Conservation (phyloP, 2,797 vertebrate species). For the Acipenser oxyrinchus region DNA sequence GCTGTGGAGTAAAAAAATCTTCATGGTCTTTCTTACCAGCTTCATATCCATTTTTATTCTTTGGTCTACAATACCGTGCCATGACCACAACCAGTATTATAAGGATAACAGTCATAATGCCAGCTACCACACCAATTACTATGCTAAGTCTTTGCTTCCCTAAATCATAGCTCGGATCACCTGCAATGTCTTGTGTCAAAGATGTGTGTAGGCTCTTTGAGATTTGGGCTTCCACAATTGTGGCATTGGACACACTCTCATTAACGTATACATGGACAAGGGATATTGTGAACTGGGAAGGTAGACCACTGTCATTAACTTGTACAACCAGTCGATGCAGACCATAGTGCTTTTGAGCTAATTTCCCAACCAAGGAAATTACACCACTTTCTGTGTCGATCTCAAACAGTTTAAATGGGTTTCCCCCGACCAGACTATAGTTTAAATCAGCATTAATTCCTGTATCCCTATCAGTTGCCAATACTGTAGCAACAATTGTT, state of each 20-base stretch:
- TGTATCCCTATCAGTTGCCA: conserved; percentile 78
- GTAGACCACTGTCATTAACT: conserved; percentile 90
- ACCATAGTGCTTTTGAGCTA: conserved; percentile 87
- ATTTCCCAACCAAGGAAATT: conserved; percentile 83
- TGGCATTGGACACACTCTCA: conserved; percentile 85
- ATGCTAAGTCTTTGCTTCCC: conserved; percentile 92
- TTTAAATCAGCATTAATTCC: conserved; percentile 86
- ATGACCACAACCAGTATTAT: conserved; percentile 89
- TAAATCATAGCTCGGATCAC: conserved; percentile 89
- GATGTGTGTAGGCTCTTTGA: conserved; percentile 84
- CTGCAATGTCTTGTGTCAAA: conserved; percentile 86
- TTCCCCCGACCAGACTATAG: conserved; percentile 88
- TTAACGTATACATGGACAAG: conserved; percentile 93
- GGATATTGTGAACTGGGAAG: conserved; percentile 84
- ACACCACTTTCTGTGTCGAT: conserved; percentile 82
- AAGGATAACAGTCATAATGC: conserved; percentile 88
- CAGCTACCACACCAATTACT: conserved; percentile 87
- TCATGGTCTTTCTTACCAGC: conserved; percentile 95
- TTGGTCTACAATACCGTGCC: conserved; percentile 92
- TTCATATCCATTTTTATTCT: conserved; percentile 87
- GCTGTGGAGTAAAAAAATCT: conserved; percentile 94
- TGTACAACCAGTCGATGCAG: conserved; percentile 88
- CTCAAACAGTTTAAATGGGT: conserved; percentile 90
- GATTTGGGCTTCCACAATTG: conserved; percentile 82
- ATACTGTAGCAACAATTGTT: conserved; percentile 80